phyloP scores from a whole-genome alignment of 1,140 invertebrate genomes.

The Macrosteles quadrilineatus region DNA sequence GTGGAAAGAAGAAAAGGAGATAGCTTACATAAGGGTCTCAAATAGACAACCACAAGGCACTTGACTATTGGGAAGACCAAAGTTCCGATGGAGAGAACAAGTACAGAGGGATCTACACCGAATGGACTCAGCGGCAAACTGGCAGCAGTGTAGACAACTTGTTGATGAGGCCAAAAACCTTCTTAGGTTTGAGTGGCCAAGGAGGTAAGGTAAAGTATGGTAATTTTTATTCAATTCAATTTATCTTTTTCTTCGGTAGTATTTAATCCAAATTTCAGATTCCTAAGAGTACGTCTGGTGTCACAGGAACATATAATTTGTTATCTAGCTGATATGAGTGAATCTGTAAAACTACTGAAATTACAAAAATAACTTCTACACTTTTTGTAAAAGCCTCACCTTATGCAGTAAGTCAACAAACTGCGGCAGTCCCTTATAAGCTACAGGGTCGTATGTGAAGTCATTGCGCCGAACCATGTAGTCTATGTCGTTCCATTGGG shows the following conservation, averaged over 20 bases:
- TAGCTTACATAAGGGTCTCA: too few relatives aligned
- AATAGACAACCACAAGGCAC: too few relatives aligned
- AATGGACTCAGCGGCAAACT: too few relatives aligned
- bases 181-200: too few relatives aligned
- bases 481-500: constrained; percentile 91
- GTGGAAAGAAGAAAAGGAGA: too few relatives aligned
- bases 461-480: constrained; percentile 86
- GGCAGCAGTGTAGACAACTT: too few relatives aligned
- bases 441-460: constrained; percentile 74
- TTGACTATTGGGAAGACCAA: too few relatives aligned
- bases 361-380: constrained; percentile 26
- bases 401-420: constrained; percentile 74
- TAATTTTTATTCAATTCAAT: background rate
- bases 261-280: background rate
- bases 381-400: constrained; percentile 42
- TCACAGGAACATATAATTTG: background rate
- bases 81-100: too few relatives aligned
- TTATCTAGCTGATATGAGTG: background rate
- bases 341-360: background rate
- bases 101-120: too few relatives aligned
- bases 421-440: constrained; percentile 68
- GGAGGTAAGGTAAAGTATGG: too few relatives aligned
- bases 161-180: too few relatives aligned
- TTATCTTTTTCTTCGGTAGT: background rate
- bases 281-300: background rate